Percentiles rank a stretch among this genome's conserved stretches.
These are phyloP conservation scores for Alloplasta piceator DNA, from an alignment of 2,888 invertebrate genomes.

Conservation along the genomic window DNA sequence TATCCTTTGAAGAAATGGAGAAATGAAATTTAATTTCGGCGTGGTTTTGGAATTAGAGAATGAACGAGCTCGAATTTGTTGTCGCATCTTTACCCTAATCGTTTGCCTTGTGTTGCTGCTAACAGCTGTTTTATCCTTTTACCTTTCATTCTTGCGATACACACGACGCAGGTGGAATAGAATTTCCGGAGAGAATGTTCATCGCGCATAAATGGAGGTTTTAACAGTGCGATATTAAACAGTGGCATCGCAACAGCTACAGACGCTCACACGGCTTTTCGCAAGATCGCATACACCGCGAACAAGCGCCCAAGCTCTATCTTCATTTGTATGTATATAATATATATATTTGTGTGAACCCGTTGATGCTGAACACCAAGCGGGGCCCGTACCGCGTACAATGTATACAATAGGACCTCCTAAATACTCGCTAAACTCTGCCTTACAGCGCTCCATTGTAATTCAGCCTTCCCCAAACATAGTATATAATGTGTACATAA, in stretches of 20 bases:
- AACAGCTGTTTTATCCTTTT: no score
- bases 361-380: slow-evolving; percentile 18
- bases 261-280: slow-evolving; percentile 16
- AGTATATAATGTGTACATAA: slow-evolving; percentile 10
- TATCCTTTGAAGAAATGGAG: no score
- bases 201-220: slow-evolving; percentile 27
- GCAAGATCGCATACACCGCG: slow-evolving; percentile 24
- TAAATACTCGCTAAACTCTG: slow-evolving; percentile 63
- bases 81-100: no score
- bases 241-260: slow-evolving; percentile 45
- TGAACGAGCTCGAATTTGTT: no score
- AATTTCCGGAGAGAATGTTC: slow-evolving; percentile 40
- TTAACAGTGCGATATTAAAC: slow-evolving; percentile 59
- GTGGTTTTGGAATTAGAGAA: no score
- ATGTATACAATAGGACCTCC: slow-evolving; percentile 52
- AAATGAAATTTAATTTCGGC: no score
- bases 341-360: background rate
- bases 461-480: slow-evolving; percentile 45
- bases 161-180: background rate
- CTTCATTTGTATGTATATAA: background rate
- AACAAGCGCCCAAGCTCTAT: background rate
- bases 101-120: no score
- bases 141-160: no score
- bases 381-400: slow-evolving; percentile 34
- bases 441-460: slow-evolving; percentile 58